Base-by-base conservation (phyloP, 2,888 invertebrate genomes). In the Xylota segnis region DNA sequence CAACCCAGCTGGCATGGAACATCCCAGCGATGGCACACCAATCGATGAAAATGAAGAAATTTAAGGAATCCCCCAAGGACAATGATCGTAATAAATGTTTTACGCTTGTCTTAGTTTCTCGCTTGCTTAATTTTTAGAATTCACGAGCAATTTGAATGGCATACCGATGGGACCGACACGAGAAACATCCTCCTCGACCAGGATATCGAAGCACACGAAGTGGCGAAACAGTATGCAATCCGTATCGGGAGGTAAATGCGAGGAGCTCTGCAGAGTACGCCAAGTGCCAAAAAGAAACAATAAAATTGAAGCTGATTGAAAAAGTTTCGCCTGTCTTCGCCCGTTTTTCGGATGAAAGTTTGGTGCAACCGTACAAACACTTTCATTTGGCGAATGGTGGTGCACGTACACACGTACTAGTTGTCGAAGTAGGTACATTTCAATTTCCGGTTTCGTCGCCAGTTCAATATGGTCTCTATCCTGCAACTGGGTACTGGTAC, bases 281-380 rank as follows among this genome's bases (percentile, higher is more conserved):
- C 37, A 37, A 23, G n/a, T 68, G 59, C 59, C 76, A 83, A 71
- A n/a, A 59, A 66, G 52, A 83, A 83, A 83, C 76, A 77, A 83
- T 77, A 77, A 68, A 83, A 77, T 61, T 68, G 54, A 6, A 54
- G 83, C 66, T 83, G 83, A 83, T 83, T 83, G 83, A 77, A 83
- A 83, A 83, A 83, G 77, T 83, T 83, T 82, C 63, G 71, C 16
- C 71, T 65, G 65, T 59, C 63, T 66, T 61, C 77, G 43, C 77
- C 68, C 61, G 12, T 74, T 68, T 81, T 70, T 78, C 71, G 78
- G 68, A 37, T 43, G 52, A 61, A 75, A 77, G 52, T 77, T 77
- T 54, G 34, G 34, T 61, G 78, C 54, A 78, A 56, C 18, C 47
- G 37, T 37, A 63, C 61, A 76, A 34, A 68, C 40, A 72, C 63